Percentiles rank a stretch among this genome's conserved stretches.
Conservation (phyloP, 2,797 vertebrate species). For the Momotus momota region DNA sequence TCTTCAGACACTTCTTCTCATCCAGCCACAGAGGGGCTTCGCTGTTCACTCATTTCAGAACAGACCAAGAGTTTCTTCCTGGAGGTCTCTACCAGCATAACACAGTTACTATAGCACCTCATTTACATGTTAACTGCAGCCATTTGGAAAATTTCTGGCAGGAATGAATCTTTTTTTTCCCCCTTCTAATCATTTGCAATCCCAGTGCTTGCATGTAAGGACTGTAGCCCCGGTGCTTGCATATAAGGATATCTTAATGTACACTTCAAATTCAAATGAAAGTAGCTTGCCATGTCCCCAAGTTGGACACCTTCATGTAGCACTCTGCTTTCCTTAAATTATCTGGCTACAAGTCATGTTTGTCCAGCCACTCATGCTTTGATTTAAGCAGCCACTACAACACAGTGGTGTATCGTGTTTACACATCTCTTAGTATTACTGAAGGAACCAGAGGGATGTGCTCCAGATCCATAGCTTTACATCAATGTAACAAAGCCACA, state of each 20-base stretch:
- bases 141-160: neutral
- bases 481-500: neutral
- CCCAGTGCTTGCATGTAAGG: neutral
- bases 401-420: neutral
- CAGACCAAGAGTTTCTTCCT: conserved; percentile 47
- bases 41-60: conserved; percentile 53
- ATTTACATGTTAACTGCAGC: neutral
- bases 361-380: neutral
- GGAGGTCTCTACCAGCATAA: neutral
- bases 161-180: neutral
- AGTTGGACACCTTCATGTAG: neutral
- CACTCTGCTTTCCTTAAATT: neutral
- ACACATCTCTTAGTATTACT: neutral
- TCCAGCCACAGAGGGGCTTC: conserved; percentile 30
- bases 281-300: neutral
- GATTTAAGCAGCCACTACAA: neutral
- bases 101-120: neutral
- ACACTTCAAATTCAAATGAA: neutral
- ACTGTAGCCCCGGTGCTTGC: neutral
- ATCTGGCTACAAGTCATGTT: neutral
- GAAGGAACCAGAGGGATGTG: neutral
- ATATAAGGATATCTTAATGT: neutral
- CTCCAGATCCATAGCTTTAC: neutral
- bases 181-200: neutral
- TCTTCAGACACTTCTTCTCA: conserved; percentile 61